Evolutionary conservation across 2,888 invertebrate genomes (phyloP), one percentile per base, ranked within the genome.

Genomic region (Athrips mouffetella): DNA sequence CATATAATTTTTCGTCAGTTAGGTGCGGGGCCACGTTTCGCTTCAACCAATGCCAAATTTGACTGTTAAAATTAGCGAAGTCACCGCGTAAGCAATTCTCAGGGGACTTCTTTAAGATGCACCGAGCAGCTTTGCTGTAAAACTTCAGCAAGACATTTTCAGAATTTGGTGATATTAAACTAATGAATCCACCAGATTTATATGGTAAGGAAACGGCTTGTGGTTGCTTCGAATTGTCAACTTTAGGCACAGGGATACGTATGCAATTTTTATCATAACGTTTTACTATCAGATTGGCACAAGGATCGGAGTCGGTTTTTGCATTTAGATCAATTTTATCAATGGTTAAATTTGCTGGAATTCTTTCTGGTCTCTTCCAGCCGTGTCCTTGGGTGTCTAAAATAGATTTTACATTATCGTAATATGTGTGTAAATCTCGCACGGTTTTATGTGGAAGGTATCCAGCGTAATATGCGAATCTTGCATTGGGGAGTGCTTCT

Each of bases 31-130:
- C 83, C 0, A 87, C 76, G 6, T 83, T 76, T 13, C 74, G 71
- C 54, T 85, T 84, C 81, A 88, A 76, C 86, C 86, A 88, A 50
- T 80, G 78, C 86, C 87, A 87, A 30, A 88, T 55, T 16, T 81
- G 82, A 47, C 78, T 82, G 53, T 87, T 84, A 41, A 86, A 86
- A 55, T 71, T 80, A 1, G 80, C 70, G 44, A 85, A 85, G 57
- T 87, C 87, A 0, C 68, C 50, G 54, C 84, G 83, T 1, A 84
- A 74, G 55, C 88, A 88, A 4, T 55, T 62, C 29, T 58, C 49
- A 1, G 88, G 83, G 1, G 88, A 86, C 42, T 62, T 76, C 1
- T 62, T 65, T 46, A 87, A 60, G 51, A 88, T 78, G 48, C 88
- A 88, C 39, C 77, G 72, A 1, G 82, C 65, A 0, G 77, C 86